Evolutionary conservation across 2,888 invertebrate species (phyloP), one percentile per base, ranked within the genome.

Genomic region (Maniola hyperantus): DNA sequence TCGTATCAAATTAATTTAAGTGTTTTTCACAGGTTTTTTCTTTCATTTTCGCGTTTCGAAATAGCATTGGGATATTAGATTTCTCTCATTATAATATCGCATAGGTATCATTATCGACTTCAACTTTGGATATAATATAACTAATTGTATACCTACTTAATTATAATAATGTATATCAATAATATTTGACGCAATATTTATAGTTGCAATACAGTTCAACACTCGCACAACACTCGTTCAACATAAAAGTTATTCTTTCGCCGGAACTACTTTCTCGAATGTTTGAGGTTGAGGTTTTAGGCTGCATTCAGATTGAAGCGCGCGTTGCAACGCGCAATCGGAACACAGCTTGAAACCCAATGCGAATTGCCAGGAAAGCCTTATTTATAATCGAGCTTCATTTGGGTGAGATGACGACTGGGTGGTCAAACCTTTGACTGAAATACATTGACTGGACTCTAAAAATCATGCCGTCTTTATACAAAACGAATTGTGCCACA

Each of bases 281-380:
- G 76, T 79, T 77, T 26, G 26, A n/a, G n/a, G n/a, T n/a, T n/a
- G n/a, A n/a, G n/a, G n/a, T n/a, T 71, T 39, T 39, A 39, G 39
- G 39, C 10, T 39, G 39, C 39, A 10, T 39, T 0, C 39, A 39
- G 0, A 39, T 39, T 39, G 36, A 36, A 10, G 8, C 8, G 7
- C n/a, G 46, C 46, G n/a, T 46, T 46, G 15, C 69, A 75, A 50
- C n/a, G 7, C 74, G 80, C 79, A 82, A 36, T 36, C 10, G 7
- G 36, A 1, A 36, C 8, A 10, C 36, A 36, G 0, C 36, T 36
- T 36, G 8, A 10, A 36, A 36, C 7, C 78, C 84, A 87, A 87
- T 82, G 85, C 85, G 77, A 76, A 79, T 83, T 83, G 82, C 81
- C 81, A 82, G 82, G 81, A 87, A 89, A 90, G 89, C 91, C 88